These are phyloP conservation scores for Cherax destructor DNA, from an alignment of 1,140 invertebrate genomes.

Conservation along the genomic window DNA sequence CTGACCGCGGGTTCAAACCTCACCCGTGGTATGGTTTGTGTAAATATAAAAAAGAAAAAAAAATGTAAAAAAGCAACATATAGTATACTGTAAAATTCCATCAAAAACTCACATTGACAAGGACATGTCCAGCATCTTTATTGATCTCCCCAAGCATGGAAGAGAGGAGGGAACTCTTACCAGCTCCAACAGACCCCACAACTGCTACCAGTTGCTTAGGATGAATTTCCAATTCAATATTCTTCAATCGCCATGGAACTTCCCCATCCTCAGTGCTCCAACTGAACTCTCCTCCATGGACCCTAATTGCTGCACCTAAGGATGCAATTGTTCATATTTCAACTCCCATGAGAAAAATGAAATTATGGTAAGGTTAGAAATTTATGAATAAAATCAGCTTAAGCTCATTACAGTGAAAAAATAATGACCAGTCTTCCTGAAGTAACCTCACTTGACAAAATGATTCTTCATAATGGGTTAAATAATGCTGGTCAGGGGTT, in stretches of 20 bases:
- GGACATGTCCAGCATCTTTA: slow-evolving; percentile 74
- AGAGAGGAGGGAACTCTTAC: slow-evolving; percentile 79
- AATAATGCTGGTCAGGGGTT: no score
- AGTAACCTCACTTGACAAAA: no score
- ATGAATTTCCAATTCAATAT: slow-evolving; percentile 75
- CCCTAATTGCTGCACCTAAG: slow-evolving; percentile 73
- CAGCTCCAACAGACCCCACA: slow-evolving; percentile 80
- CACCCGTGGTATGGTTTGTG: no score
- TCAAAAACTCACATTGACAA: slow-evolving; percentile 72
- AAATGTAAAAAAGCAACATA: background rate
- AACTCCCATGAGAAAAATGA: background rate
- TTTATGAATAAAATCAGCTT: no score
- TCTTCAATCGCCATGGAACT: slow-evolving; percentile 74
- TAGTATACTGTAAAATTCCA: background rate
- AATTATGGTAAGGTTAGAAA: no score
- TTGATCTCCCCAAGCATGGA: slow-evolving; percentile 80
- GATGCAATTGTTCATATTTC: background rate
- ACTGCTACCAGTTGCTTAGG: slow-evolving; percentile 77
- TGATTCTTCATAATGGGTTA: no score
- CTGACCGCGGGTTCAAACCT: no score
- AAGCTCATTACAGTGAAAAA: no score
- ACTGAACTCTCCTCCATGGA: slow-evolving; percentile 77
- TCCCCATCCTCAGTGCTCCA: slow-evolving; percentile 75
- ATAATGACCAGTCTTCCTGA: no score
- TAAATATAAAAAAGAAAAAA: background rate